Evolutionary conservation across 2,888 invertebrate species (phyloP), one percentile per base, ranked within the genome.

Genomic region (Anthophora plumipes): DNA sequence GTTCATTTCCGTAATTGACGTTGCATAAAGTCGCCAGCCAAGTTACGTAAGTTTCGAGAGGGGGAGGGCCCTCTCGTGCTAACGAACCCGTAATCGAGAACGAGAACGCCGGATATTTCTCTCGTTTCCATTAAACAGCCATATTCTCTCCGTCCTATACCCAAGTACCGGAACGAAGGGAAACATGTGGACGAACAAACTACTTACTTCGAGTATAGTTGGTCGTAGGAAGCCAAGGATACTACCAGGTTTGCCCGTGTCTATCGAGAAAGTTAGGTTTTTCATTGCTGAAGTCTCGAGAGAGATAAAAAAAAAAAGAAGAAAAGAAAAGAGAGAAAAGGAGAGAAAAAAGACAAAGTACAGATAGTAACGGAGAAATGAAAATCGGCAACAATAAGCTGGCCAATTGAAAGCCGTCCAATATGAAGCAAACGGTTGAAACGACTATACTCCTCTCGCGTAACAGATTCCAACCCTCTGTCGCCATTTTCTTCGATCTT

Each of bases 371-470:
- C 43, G 54, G 48, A 25, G 64, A 66, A 66, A 70, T 71, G 66
- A 71, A 71, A 80, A 76, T 79, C 67, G 64, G 52, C 76, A 69
- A 76, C 76, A 74, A 79, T 79, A 76, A 79, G 69, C 64, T 52
- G 39, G 70, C 60, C 68, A 76, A 76, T 79, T 70, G 79, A 76
- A 79, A 79, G 70, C 79, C 69, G 60, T 70, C 76, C 69, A 48
- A 64, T 63, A 69, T 63, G 69, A 75, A 55, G 25, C 75, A 41
- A 31, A 1, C 31, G 52, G 68, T 39, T 39, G 69, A 78, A 78
- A 76, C 69, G 59, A 37, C 76, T 59, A 50, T 75, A 64, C 64
- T 54, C 61, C 52, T 77, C 76, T 77, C 76, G 43, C 52, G 43
- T 25, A 50, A 52, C 52, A 4, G 41, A 76, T 71, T 55, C 74